Conservation (phyloP, 2,797 vertebrate species). For the Chiroxiphia lanceolata region DNA sequence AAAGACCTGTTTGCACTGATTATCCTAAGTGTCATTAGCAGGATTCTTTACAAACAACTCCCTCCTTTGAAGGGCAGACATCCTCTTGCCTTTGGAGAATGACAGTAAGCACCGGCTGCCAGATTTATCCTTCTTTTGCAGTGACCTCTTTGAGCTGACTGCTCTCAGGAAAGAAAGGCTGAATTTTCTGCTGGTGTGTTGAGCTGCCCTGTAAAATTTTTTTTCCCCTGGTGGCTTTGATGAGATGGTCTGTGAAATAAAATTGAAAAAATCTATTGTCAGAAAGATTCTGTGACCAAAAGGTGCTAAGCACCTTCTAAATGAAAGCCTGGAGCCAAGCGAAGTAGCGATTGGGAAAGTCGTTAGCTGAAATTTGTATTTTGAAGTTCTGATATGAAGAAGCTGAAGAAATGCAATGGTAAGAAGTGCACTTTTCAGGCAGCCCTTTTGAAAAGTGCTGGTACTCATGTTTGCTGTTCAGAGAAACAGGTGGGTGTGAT, state of each 20-base stretch:
- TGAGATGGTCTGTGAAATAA: background rate
- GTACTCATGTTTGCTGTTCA: background rate
- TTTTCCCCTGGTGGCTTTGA: background rate
- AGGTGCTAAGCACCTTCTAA: background rate
- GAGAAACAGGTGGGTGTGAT: background rate
- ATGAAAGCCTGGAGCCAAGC: background rate
- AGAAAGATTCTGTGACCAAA: background rate
- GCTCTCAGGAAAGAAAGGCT: background rate
- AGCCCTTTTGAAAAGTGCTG: background rate
- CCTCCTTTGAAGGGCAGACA: slow-evolving; percentile 24
- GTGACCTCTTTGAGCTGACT: background rate
- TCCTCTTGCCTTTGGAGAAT: background rate
- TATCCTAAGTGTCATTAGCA: slow-evolving; percentile 40
- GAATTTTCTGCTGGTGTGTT: background rate
- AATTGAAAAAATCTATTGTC: background rate
- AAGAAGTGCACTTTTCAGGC: background rate
- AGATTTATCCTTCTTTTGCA: background rate
- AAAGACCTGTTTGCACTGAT: slow-evolving; percentile 63
- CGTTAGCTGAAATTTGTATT: background rate
- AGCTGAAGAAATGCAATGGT: background rate
- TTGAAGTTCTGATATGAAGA: background rate
- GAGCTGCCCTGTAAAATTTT: background rate
- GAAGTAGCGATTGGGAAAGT: background rate
- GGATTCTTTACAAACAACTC: slow-evolving; percentile 40
- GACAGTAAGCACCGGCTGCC: background rate